Evolutionary conservation across 1,140 invertebrate genomes (phyloP).

Genomic region (Drosophila melanica): DNA sequence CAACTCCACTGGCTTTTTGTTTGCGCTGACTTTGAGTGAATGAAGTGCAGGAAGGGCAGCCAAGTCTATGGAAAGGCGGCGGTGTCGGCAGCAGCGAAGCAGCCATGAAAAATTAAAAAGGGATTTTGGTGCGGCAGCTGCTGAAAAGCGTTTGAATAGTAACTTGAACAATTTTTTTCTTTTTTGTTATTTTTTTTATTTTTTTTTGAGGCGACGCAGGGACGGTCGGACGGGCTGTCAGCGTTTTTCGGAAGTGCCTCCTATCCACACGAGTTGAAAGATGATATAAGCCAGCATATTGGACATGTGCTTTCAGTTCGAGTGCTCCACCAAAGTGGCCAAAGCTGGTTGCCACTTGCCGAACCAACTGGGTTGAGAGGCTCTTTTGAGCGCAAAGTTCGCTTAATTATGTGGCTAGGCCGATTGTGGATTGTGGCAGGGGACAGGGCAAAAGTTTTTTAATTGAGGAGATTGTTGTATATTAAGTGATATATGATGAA

Average conservation of each 20-base stretch:
- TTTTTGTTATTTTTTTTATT: constrained; percentile 37
- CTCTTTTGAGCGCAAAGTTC: constrained; percentile 26
- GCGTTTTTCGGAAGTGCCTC: constrained; percentile 41
- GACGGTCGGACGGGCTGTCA: constrained; percentile 14
- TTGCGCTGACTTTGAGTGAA: constrained; percentile 72
- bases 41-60: constrained; percentile 22
- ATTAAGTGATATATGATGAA: constrained; percentile 13
- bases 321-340: constrained; percentile 36
- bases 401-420: constrained; percentile 47
- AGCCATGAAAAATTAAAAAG: constrained; percentile 79
- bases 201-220: constrained; percentile 22
- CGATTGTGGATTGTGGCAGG: constrained; percentile 8
- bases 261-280: constrained; percentile 32
- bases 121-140: constrained; percentile 72
- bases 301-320: constrained; percentile 43
- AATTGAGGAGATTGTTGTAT: constrained; percentile 13
- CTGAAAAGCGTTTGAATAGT: constrained; percentile 72
- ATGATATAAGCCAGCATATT: constrained; percentile 49
- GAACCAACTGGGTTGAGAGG: constrained; percentile 6
- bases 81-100: constrained; percentile 2
- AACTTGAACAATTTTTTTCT: constrained; percentile 69
- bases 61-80: background rate
- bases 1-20: constrained; percentile 38
- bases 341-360: constrained; percentile 7
- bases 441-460: constrained; percentile 4